Evolutionary conservation across 2,113 vertebrate species (phyloP).

Genomic region (Poecilia latipinna): DNA sequence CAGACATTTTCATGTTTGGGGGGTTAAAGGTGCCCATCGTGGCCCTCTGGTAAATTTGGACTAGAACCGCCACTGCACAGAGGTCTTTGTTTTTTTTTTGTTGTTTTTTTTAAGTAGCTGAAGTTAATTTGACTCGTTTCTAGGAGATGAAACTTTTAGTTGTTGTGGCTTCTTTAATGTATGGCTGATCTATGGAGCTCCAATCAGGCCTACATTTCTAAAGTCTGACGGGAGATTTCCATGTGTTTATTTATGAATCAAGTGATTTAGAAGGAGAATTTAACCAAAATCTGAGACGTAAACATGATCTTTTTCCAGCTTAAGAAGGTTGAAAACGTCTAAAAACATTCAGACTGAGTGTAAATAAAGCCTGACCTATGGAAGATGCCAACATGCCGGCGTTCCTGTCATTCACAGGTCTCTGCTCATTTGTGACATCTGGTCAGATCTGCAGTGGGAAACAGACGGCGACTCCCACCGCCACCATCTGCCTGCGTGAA

Average conservation of each 20-base stretch:
- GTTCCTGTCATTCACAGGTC: not conserved
- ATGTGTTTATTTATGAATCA: too few relatives aligned
- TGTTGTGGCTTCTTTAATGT: not conserved
- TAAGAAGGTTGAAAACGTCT: too few relatives aligned
- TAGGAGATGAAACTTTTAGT: too few relatives aligned
- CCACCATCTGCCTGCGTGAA: not conserved
- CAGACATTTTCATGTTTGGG: too few relatives aligned
- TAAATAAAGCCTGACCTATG: not conserved
- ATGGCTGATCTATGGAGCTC: not conserved
- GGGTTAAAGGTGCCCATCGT: too few relatives aligned
- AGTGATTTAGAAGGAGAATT: too few relatives aligned
- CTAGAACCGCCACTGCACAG: too few relatives aligned
- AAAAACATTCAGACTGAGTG: not conserved
- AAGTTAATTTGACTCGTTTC: too few relatives aligned
- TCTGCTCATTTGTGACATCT: not conserved
- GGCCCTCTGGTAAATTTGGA: too few relatives aligned
- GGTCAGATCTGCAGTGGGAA: not conserved
- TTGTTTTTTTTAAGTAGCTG: too few relatives aligned
- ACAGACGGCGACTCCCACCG: not conserved
- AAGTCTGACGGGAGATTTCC: not conserved
- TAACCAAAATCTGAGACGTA: not conserved
- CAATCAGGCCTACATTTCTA: not conserved
- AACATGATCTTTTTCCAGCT: not conserved
- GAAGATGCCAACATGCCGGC: not conserved
- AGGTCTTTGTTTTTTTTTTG: too few relatives aligned